These are phyloP conservation scores for Phortica variegata DNA, from an alignment of 1,140 invertebrate species.

Conservation along the genomic window DNA sequence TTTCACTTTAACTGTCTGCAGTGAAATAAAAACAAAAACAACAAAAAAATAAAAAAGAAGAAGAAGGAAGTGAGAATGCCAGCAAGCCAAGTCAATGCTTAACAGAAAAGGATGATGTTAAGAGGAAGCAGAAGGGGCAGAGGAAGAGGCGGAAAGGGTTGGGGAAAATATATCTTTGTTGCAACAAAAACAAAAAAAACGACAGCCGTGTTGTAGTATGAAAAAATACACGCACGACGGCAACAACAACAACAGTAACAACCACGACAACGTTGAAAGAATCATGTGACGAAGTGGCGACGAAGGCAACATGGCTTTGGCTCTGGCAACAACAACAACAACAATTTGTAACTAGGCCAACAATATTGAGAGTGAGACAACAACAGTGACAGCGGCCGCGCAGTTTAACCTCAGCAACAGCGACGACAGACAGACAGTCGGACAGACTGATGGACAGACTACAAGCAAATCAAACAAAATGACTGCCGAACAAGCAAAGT, in stretches of 20 bases:
- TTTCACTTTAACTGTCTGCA: conserved; percentile 41
- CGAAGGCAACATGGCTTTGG: too few species aligned
- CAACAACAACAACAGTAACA: too few species aligned
- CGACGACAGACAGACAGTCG: not conserved
- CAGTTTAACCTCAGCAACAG: conserved; percentile 25
- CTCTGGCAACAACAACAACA: not conserved
- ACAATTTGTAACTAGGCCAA: conserved; percentile 31
- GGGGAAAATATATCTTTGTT: too few species aligned
- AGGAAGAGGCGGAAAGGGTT: conserved; percentile 1
- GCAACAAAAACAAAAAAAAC: too few species aligned
- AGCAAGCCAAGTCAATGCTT: conserved; percentile 24
- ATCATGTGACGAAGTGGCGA: conserved; percentile 26
- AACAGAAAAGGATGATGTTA: conserved; percentile 14
- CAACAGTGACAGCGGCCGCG: too few species aligned
- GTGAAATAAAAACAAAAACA: conserved; percentile 1
- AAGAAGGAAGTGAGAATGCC: too few species aligned
- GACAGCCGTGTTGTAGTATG: too few species aligned
- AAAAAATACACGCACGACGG: too few species aligned
- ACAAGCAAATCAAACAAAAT: conserved; percentile 35
- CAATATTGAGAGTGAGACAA: conserved; percentile 9
- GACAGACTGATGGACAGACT: not conserved
- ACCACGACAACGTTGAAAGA: too few species aligned
- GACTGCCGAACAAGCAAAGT: conserved; percentile 46
- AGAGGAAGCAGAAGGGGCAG: conserved; percentile 17
- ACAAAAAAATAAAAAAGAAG: conserved; percentile 6